Base-by-base conservation (phyloP, 1,140 invertebrate genomes). In the Radopholus similis region DNA sequence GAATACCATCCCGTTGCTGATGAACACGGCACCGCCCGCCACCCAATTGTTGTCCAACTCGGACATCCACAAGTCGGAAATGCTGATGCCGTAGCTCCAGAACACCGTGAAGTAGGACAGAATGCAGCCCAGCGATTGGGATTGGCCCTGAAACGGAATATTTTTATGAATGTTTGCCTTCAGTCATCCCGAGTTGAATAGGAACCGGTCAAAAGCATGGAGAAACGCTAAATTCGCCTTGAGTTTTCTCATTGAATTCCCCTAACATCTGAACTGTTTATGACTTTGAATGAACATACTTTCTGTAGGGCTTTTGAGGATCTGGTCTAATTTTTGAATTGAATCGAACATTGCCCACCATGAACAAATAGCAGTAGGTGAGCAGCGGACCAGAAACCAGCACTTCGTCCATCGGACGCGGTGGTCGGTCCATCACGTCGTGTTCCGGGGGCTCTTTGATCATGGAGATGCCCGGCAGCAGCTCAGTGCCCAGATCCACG, bases 401-500 rank as follows among this genome's bases (percentile, higher is more conserved):
- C 11, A 83, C 82, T 70, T 85, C 82, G 56, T 82, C 42, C 26
- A 83, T 83, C 71, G 85, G 83, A 71, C 76, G 70, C 2, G 76
- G 76, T 26, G 76, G 75, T 15, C 66, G 56, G 26, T 69, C 57
- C 76, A 77, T 77, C 11, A 77, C 60, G 37, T 77, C 76, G n/a
- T 74, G 65, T 68, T 77, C 76, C 13, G 56, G 34, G 13, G 69
- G 70, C 57, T 77, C 76, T 26, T 86, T 85, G 42, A 84, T 84
- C 42, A 86, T 75, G 6, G 85, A 85, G 74, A 86, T 85, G 71
- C 85, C 85, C 1, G 85, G 85, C 38, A 84, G 56, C 60, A 83
- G 58, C 34, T 77, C 77, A n/a, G 76, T 78, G 4, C 75, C 74
- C 18, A 80, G 51, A 70, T 78, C 75, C 42, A 80, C 75, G 5